Evolutionary conservation across 2,797 vertebrate species (phyloP).

Genomic region (Pangasius larnaudii): DNA sequence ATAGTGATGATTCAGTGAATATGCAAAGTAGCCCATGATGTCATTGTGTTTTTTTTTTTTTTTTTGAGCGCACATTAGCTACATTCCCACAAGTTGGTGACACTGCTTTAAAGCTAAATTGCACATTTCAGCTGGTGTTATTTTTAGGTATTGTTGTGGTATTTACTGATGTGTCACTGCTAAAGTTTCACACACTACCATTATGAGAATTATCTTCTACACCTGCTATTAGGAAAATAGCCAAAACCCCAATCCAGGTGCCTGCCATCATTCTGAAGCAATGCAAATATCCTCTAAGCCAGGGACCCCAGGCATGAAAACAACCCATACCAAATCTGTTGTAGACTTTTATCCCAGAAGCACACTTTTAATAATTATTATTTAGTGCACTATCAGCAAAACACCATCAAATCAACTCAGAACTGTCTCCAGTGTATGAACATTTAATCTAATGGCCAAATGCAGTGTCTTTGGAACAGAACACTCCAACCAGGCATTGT

Average conservation of each 20-base stretch:
- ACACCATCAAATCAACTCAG: conserved; percentile 4
- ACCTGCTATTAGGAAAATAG: conserved; percentile 1
- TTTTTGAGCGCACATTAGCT: not conserved
- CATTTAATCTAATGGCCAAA: not conserved
- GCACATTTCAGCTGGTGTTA: not conserved
- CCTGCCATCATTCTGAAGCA: not conserved
- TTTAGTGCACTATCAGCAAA: conserved; percentile 29
- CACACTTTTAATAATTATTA: conserved; percentile 2
- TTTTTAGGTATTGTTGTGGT: not conserved
- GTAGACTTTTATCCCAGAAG: conserved; percentile 14
- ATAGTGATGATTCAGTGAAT: not conserved
- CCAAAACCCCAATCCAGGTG: not conserved
- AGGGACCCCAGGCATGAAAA: not conserved
- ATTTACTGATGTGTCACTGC: not conserved
- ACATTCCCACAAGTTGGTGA: not conserved
- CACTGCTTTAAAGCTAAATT: not conserved
- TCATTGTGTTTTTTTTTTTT: not conserved
- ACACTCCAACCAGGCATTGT: conserved; percentile 12
- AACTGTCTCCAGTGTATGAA: not conserved
- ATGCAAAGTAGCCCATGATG: not conserved
- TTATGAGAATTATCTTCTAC: not conserved
- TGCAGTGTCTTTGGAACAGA: not conserved
- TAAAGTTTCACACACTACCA: conserved; percentile 4
- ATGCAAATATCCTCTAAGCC: not conserved
- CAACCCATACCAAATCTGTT: not conserved